Evolutionary conservation across 2,888 invertebrate species (phyloP), one percentile per base, ranked within the genome.

Genomic region (Glomeris marginata): DNA sequence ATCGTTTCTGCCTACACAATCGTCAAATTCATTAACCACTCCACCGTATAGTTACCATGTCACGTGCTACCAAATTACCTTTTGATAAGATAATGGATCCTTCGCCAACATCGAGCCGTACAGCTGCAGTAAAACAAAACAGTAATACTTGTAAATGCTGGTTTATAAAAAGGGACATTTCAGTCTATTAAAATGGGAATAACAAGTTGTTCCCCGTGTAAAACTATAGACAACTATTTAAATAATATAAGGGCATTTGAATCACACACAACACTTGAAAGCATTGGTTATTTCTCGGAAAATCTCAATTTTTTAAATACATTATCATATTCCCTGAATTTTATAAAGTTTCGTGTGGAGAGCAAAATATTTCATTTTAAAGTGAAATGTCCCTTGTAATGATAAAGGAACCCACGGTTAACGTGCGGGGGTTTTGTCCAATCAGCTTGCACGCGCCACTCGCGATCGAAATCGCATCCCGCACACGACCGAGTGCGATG

Each of bases 401-500:
- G n/a, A n/a, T n/a, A n/a, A n/a, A 18, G 15, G 2, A 18, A 46
- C 22, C 20, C 22, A 84, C 82, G 57, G 83, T 81, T 48, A 82
- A 72, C 54, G 81, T 77, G 59, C 84, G 71, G 0, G 84, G 77
- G 46, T 77, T 79, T 54, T 79, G 77, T 21, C 80, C 80, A 45
- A 84, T 72, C 54, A 78, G 76, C 59, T 80, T 80, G 50, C 81
- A 78, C 45, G 81, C 79, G 63, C 76, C 75, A 16, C 77, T 75
- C 1, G 84, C 83, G 61, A 80, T 75, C 11, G 77, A 74, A 11
- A 80, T 72, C 0, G 84, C 85, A 61, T 85, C 85, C 60, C 80
- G 71, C 28, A 76, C 66, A 49, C 83, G 71, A 57, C 78, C 76
- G 62, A 77, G 70, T 1, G 77, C 76, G 38, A 81, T 66, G 60